phyloP scores from a whole-genome alignment of 2,888 invertebrate genomes.

The Tetranychus piercei region DNA sequence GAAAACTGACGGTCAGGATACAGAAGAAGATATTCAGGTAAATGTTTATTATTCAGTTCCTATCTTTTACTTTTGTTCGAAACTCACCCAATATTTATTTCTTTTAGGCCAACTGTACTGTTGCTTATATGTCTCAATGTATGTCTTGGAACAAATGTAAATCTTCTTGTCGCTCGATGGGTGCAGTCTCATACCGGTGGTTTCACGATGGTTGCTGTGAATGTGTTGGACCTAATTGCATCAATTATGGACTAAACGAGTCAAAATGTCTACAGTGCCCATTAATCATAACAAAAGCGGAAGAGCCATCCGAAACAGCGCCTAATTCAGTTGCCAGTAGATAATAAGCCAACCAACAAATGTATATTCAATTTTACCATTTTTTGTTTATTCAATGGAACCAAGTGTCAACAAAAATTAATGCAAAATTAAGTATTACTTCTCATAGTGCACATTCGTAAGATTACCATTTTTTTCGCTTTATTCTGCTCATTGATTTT shows the following conservation, averaged over 20 bases:
- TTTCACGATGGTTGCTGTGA: constrained; percentile 52
- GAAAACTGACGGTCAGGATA: constrained; percentile 12
- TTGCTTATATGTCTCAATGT: constrained; percentile 72
- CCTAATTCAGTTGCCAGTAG: not conserved
- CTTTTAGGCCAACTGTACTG: constrained; percentile 54
- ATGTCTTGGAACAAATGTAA: constrained; percentile 71
- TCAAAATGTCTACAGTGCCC: constrained; percentile 35
- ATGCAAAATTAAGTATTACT: no score
- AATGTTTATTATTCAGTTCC: not conserved
- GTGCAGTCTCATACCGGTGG: constrained; percentile 66
- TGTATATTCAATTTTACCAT: no score
- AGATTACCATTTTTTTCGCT: no score
- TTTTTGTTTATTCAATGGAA: no score
- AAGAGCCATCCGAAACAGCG: not conserved
- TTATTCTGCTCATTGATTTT: no score
- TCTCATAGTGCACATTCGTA: no score
- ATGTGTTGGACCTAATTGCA: constrained; percentile 68
- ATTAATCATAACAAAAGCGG: not conserved
- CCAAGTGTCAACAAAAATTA: no score
- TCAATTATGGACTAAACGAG: constrained; percentile 72
- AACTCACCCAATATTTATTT: constrained; percentile 29
- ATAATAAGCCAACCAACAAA: not conserved
- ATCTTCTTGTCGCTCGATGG: constrained; percentile 60
- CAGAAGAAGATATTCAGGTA: constrained; percentile 15
- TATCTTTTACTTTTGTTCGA: not conserved